These are phyloP conservation scores for Osmoderma eremita DNA, from an alignment of 2,888 invertebrate species.

Conservation along the genomic window DNA sequence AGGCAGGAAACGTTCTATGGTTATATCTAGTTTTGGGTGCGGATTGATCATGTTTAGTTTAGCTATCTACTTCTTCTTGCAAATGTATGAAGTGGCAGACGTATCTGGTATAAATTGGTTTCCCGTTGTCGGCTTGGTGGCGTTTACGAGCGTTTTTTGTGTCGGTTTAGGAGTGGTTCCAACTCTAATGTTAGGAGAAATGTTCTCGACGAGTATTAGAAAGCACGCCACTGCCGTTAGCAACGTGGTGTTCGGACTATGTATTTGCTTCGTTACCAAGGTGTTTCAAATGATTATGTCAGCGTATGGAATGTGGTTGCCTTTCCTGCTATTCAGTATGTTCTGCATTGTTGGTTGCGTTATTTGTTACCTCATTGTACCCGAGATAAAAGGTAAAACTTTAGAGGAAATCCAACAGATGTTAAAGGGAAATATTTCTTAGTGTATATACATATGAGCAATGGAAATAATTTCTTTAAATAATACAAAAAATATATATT, in stretches of 20 bases:
- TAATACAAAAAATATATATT: too few species aligned
- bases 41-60: slow-evolving; percentile 47
- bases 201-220: slow-evolving; percentile 55
- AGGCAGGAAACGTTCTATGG: slow-evolving; percentile 52
- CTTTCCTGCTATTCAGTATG: slow-evolving; percentile 53
- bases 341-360: slow-evolving; percentile 48
- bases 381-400: slow-evolving; percentile 59
- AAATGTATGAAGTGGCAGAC: slow-evolving; percentile 47
- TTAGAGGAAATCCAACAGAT: slow-evolving; percentile 57
- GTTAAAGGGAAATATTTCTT: slow-evolving; percentile 48
- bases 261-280: slow-evolving; percentile 52
- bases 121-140: slow-evolving; percentile 52
- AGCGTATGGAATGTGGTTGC: slow-evolving; percentile 51
- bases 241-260: slow-evolving; percentile 51
- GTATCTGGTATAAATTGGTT: slow-evolving; percentile 49
- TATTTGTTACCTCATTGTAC: slow-evolving; percentile 52
- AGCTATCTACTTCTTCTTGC: slow-evolving; percentile 52
- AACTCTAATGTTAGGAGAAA: slow-evolving; percentile 45
- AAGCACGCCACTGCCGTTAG: slow-evolving; percentile 50
- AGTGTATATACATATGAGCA: too few species aligned
- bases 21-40: slow-evolving; percentile 50
- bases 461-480: too few species aligned
- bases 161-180: slow-evolving; percentile 41
- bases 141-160: slow-evolving; percentile 41
- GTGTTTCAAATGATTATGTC: slow-evolving; percentile 54